Evolutionary conservation across 1,140 invertebrate species (phyloP).

Genomic region (Oedothorax gibbosus): DNA sequence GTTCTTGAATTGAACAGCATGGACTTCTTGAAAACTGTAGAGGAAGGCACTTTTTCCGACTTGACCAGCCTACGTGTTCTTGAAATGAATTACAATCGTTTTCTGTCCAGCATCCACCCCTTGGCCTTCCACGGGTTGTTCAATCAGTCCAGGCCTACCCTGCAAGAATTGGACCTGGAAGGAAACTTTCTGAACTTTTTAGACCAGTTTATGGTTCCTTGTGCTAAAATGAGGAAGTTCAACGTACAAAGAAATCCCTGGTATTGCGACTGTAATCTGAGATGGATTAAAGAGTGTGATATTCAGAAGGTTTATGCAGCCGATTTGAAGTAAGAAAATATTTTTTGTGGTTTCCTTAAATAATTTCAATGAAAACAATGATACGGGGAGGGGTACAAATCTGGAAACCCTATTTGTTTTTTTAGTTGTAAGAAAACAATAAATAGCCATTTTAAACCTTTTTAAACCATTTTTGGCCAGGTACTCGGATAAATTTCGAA

Average conservation of each 20-base stretch:
- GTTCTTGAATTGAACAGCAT: constrained; percentile 58
- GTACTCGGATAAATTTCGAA: too few relatives aligned
- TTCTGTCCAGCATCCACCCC: constrained; percentile 41
- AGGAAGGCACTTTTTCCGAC: constrained; percentile 55
- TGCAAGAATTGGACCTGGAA: constrained; percentile 54
- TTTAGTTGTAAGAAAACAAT: too few relatives aligned
- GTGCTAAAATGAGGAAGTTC: constrained; percentile 46
- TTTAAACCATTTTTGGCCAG: too few relatives aligned
- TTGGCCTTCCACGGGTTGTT: constrained; percentile 58
- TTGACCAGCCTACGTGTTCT: constrained; percentile 39
- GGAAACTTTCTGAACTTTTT: constrained; percentile 11
- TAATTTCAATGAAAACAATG: too few relatives aligned
- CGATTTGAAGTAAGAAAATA: constrained; percentile 46
- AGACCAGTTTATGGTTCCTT: constrained; percentile 5
- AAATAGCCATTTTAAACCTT: too few relatives aligned
- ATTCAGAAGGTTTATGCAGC: constrained; percentile 27
- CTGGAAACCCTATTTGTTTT: too few relatives aligned
- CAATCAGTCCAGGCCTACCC: constrained; percentile 39
- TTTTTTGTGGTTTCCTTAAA: neutral
- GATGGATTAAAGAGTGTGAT: constrained; percentile 61
- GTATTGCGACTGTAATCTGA: constrained; percentile 62
- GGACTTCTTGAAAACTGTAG: constrained; percentile 42
- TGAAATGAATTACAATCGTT: constrained; percentile 48
- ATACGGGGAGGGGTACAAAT: too few relatives aligned
- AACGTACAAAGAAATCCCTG: constrained; percentile 63